Evolutionary conservation across 2,113 vertebrate genomes (phyloP), one percentile per base, ranked within the genome.

Genomic region (Gadus macrocephalus): DNA sequence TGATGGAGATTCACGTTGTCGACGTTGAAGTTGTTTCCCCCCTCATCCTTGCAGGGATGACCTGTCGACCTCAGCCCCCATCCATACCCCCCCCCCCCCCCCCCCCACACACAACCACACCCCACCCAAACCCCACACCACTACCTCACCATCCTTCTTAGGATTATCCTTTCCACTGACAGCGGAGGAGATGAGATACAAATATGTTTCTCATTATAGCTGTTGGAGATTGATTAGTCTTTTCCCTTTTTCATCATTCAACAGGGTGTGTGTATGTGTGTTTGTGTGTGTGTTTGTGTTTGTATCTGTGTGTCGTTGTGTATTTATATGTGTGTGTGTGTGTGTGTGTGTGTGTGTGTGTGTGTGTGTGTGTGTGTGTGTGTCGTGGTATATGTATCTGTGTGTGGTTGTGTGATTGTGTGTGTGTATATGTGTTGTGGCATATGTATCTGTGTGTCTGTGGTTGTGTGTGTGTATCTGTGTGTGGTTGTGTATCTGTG

Each of bases 121-220:
- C 31, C 6, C 76, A 12, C 70, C 66, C 82, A 35, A 35, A 35
- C 31, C 31, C 31, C 31, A 35, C 31, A 35, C 31, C 31, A 2
- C 31, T 7, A 4, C 31, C 31, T 35, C 31, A 4, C 4, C 6
- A 35, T 35, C 31, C 4, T 35, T 35, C 6, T 35, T 35, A 35
- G 84, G 87, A 88, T 89, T 86, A 87, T 82, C 82, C 86, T 84
- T 83, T 82, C 82, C 31, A 16, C 75, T 67, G 68, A 78, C 78
- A 63, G 74, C 31, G 31, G 31, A 35, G 31, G 31, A 35, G 31
- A 35, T 35, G 31, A 35, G 31, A 81, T 68, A 78, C 78, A 64
- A 87, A 89, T 86, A 85, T 85, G 85, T 87, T 83, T 84, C 85
- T 88, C 85, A 87, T 87, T 87, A 87, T 76, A 28, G 73, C 79